Evolutionary conservation across 30 jellyfish, hydroid and myxozoan genomes (phyloP).

Genomic region (Nemopilema nomurai): DNA sequence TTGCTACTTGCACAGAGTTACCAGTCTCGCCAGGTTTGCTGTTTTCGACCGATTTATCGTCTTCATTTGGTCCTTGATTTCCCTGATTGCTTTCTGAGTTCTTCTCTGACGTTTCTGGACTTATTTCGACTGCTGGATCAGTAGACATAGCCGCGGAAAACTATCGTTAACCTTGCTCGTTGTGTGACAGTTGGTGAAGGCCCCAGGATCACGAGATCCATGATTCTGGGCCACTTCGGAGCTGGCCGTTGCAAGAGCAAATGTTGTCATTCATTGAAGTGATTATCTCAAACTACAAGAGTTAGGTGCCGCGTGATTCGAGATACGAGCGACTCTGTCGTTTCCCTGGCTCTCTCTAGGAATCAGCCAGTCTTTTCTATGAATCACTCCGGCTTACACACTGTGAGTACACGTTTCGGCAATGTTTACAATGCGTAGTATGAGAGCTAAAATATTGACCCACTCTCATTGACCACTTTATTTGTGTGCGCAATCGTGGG

Average conservation of each 20-base stretch:
- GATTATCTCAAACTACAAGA: background rate
- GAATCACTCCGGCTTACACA: background rate
- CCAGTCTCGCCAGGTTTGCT: background rate
- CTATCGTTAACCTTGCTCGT: background rate
- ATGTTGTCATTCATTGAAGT: background rate
- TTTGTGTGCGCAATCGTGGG: conserved; percentile 30
- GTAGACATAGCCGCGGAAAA: background rate
- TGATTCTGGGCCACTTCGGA: background rate
- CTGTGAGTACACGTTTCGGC: conserved; percentile 37
- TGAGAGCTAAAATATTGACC: conserved; percentile 60
- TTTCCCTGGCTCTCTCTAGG: background rate
- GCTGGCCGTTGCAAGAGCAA: background rate
- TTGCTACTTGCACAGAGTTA: background rate
- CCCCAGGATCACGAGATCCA: background rate
- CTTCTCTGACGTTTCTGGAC: background rate
- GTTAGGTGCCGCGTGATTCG: background rate
- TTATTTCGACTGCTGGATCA: background rate
- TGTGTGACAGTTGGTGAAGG: background rate
- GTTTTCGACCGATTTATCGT: background rate
- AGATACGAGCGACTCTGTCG: background rate
- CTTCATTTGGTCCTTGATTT: background rate
- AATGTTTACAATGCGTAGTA: conserved; percentile 30
- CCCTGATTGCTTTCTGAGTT: background rate
- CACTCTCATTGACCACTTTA: conserved; percentile 42
- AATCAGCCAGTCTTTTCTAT: background rate